Base-by-base conservation (phyloP, 1,140 invertebrate species). In the Plectrocnemia conspersa region DNA sequence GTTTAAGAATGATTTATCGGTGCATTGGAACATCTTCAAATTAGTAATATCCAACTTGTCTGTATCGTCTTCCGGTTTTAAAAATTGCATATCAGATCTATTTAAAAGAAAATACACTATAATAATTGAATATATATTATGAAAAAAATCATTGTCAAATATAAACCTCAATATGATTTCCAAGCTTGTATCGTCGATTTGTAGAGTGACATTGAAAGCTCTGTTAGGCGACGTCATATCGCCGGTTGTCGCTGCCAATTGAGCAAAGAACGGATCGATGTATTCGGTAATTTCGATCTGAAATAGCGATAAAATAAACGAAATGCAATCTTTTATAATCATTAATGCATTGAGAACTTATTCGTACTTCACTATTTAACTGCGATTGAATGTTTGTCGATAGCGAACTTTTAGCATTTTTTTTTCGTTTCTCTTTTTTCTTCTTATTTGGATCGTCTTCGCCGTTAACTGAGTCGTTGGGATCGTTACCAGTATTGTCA, bases 161-260 rank as follows among this genome's bases (percentile, higher is more conserved):
- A 13, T 2, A 52, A 67, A 74, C 74, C 70, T 73, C 48, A 76
- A 63, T 47, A 73, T 67, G 16, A 76, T 64, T 22, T 67, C 66
- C 3, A 73, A 56, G 16, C 65, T 71, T 32, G 67, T 65, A 59
- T 76, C 70, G 38, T 74, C 64, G 33, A 75, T 67, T 2, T 72
- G 73, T 18, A 76, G 56, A 22, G 70, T 72, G 4, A 71, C 72
- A 62, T 76, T 75, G 53, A 76, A 75, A 0, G 74, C 72, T 64
- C 72, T 61, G 52, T 74, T 75, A 2, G 72, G 74, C 46, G 74
- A 74, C 3, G 72, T 75, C 33, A 74, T 71, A 58, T 76, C 74
- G 10, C 73, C 74, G 1, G 68, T 63, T 3, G 70, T 73, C 1
- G 73, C 71, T 2, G 73, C 73, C 18, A 76, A 48, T 42, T 73